These are phyloP conservation scores for Aplodontia rufa DNA, from an alignment of 2,113 vertebrate species.

Conservation along the genomic window DNA sequence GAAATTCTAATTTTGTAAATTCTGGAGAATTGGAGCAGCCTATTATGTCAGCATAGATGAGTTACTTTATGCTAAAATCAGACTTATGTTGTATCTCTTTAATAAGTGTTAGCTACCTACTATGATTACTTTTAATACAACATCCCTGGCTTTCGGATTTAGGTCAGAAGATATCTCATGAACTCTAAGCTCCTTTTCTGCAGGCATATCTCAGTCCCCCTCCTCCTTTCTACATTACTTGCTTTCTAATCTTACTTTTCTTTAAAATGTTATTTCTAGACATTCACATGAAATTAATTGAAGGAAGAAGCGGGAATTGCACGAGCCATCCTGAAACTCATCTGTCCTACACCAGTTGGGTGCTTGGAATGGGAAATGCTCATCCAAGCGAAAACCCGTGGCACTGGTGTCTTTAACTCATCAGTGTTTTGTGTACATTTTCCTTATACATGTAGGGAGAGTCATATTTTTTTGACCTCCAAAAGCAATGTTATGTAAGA, in stretches of 20 bases:
- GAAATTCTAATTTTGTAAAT: background rate
- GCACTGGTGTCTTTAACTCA: background rate
- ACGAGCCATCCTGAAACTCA: background rate
- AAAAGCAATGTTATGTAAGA: background rate
- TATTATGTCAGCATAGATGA: rapidly evolving
- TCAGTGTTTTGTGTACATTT: background rate
- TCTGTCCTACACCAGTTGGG: background rate
- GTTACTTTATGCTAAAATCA: background rate
- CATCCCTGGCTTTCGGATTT: background rate
- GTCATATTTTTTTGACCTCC: background rate
- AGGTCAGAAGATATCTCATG: background rate
- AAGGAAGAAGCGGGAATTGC: background rate
- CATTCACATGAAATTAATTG: background rate
- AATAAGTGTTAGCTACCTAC: background rate
- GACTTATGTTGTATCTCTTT: background rate
- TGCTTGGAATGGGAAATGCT: background rate
- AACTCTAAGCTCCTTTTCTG: background rate
- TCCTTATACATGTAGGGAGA: background rate
- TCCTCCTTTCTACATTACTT: background rate
- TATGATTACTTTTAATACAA: background rate
- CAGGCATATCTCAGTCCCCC: background rate
- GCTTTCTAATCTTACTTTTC: background rate
- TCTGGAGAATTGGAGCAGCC: background rate
- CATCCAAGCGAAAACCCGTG: background rate
- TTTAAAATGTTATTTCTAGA: background rate